Evolutionary conservation across 2,888 invertebrate species (phyloP).

Genomic region (Nymphalis c-album): DNA sequence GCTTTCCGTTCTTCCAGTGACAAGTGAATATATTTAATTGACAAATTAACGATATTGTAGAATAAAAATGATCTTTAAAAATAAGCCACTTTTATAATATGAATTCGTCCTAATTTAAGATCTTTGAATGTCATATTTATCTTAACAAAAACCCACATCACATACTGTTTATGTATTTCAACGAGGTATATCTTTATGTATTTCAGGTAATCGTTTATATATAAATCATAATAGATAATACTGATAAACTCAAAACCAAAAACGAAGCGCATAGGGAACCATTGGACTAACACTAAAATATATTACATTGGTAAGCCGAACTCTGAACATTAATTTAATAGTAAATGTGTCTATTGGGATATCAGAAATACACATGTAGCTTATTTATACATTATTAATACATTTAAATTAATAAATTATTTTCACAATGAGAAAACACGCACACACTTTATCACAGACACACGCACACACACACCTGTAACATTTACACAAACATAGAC

Average conservation of each 20-base stretch:
- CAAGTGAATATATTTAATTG: too few species aligned
- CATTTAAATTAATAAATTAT: background rate
- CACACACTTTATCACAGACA: too few species aligned
- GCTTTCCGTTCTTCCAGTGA: too few species aligned
- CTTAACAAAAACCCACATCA: too few species aligned
- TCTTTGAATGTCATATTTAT: too few species aligned
- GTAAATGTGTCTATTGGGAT: slow-evolving; percentile 8
- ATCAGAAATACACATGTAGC: background rate
- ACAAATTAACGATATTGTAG: too few species aligned
- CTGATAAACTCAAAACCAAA: slow-evolving; percentile 3
- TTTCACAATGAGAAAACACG: background rate
- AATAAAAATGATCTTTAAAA: too few species aligned
- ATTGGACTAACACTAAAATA: slow-evolving; percentile 23
- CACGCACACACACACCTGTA: too few species aligned
- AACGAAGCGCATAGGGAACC: slow-evolving; percentile 13
- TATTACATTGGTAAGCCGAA: slow-evolving; percentile 17
- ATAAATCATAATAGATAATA: slow-evolving; percentile 9
- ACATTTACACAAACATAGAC: too few species aligned
- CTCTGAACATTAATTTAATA: slow-evolving; percentile 11
- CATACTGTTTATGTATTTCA: too few species aligned
- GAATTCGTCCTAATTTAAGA: too few species aligned
- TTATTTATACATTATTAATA: background rate
- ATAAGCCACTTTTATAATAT: too few species aligned
- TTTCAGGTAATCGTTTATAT: background rate
- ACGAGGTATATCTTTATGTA: background rate